Conservation (phyloP, 2,797 vertebrate species). For the Picus viridis region DNA sequence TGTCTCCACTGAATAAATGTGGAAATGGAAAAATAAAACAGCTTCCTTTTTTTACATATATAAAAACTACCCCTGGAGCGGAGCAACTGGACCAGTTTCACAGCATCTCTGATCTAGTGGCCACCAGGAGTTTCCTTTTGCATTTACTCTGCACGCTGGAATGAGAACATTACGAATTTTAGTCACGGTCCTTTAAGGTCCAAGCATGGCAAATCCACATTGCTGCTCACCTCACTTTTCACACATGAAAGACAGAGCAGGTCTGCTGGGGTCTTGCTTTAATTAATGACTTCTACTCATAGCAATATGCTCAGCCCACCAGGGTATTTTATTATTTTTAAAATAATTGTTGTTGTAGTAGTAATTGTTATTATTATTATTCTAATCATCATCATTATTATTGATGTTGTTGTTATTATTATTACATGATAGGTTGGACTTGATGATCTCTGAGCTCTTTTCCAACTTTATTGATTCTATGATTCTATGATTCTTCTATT, state of each 20-base stretch:
- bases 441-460: too few relatives aligned
- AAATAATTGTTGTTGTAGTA: too few relatives aligned
- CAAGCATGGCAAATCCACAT: rapidly evolving
- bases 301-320: background rate
- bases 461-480: too few relatives aligned
- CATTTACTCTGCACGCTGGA: too few relatives aligned
- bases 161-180: background rate
- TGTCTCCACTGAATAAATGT: background rate
- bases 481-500: too few relatives aligned
- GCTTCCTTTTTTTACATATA: too few relatives aligned
- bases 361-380: too few relatives aligned
- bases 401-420: too few relatives aligned
- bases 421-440: too few relatives aligned
- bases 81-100: rapidly evolving
- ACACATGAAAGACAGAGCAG: background rate
- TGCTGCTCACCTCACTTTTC: background rate
- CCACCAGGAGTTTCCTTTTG: background rate
- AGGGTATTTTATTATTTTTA: background rate
- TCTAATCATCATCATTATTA: too few relatives aligned
- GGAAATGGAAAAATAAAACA: background rate
- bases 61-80: background rate
- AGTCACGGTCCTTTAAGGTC: background rate
- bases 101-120: background rate
- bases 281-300: background rate
- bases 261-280: background rate